Conservation (phyloP, 2,113 vertebrate species). For the Paramormyrops kingsleyae region DNA sequence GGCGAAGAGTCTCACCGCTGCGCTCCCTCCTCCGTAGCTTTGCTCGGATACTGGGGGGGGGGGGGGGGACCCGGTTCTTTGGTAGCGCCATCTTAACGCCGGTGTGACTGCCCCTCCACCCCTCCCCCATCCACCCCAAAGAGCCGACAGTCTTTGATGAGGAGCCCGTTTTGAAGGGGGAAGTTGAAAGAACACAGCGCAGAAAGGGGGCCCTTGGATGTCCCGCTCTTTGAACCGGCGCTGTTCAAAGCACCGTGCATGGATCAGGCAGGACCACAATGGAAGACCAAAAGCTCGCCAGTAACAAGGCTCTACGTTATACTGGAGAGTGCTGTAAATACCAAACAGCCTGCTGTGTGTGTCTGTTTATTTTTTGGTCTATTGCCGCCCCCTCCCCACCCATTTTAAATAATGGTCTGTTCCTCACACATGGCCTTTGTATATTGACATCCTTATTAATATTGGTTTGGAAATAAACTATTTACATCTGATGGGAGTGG, state of each 20-base stretch:
- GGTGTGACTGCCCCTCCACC: conserved; percentile 56
- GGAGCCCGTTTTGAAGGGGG: conserved; percentile 86
- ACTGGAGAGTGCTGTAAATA: background rate
- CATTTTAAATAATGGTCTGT: background rate
- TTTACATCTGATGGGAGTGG: too few species aligned
- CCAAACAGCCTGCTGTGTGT: background rate
- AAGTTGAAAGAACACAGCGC: conserved; percentile 81
- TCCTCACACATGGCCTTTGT: background rate
- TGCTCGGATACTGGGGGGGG: conserved; percentile 49
- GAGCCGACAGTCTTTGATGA: conserved; percentile 78
- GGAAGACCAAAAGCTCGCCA: conserved; percentile 20
- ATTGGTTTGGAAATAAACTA: background rate
- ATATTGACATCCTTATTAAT: background rate
- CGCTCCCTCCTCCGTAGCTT: conserved; percentile 53
- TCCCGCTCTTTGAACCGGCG: conserved; percentile 80
- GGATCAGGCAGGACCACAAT: conserved; percentile 64
- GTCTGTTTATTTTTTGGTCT: background rate
- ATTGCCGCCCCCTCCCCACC: too few species aligned
- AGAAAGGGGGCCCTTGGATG: conserved; percentile 75
- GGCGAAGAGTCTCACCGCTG: background rate
- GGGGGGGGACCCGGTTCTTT: background rate
- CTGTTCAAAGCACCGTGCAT: conserved; percentile 65
- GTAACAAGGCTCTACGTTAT: background rate
- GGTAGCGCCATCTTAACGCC: conserved; percentile 65
- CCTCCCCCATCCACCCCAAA: conserved; percentile 60